These are phyloP conservation scores for Coelopa frigida DNA, from an alignment of 1,140 invertebrate species.

Conservation along the genomic window DNA sequence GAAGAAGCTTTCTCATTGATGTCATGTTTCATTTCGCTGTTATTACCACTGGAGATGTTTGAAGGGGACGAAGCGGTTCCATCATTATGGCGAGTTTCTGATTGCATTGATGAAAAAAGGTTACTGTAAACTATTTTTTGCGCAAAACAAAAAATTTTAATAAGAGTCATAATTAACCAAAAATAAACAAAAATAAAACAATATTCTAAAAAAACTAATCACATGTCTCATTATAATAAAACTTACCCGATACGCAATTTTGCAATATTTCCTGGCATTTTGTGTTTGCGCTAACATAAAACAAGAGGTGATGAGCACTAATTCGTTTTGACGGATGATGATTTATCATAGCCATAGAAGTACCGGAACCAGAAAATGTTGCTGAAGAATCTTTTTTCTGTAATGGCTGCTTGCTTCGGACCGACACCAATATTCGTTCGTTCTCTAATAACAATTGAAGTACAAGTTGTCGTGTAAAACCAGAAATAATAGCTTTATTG, in stretches of 20 bases:
- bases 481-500: slow-evolving; percentile 55
- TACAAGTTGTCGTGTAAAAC: slow-evolving; percentile 78
- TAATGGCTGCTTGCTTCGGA: slow-evolving; percentile 51
- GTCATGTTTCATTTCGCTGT: slow-evolving; percentile 16
- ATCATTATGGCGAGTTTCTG: slow-evolving; percentile 28
- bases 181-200: not conserved
- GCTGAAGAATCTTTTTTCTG: slow-evolving; percentile 30
- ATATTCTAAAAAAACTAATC: no score
- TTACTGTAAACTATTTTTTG: slow-evolving; percentile 31
- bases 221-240: no score
- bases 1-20: slow-evolving; percentile 16
- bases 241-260: slow-evolving; percentile 40
- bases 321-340: slow-evolving; percentile 43
- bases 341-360: slow-evolving; percentile 32
- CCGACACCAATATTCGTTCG: slow-evolving; percentile 69
- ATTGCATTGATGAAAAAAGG: slow-evolving; percentile 30
- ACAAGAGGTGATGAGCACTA: slow-evolving; percentile 54
- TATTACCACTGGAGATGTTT: slow-evolving; percentile 6
- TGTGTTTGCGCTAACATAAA: slow-evolving; percentile 66
- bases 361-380: slow-evolving; percentile 18
- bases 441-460: slow-evolving; percentile 78
- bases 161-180: not conserved
- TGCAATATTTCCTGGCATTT: slow-evolving; percentile 50
- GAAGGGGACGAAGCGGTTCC: no score
- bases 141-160: not conserved